phyloP scores from a whole-genome alignment of 2,888 invertebrate genomes.

The Xestia ashworthii region DNA sequence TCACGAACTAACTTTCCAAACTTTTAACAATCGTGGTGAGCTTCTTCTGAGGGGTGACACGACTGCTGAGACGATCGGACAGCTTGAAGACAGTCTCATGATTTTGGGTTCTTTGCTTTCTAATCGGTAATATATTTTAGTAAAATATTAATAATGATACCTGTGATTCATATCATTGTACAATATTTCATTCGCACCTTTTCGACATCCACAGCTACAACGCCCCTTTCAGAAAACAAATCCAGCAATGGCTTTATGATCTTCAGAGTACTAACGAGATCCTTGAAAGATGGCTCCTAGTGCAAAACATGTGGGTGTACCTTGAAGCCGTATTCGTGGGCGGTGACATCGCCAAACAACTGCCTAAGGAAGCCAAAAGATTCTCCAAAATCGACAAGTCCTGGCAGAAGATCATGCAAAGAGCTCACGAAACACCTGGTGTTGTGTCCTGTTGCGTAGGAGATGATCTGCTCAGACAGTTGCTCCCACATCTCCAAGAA shows the following conservation, averaged over 20 bases:
- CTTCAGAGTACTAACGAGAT: conserved; percentile 99
- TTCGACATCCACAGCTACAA: conserved; percentile 93
- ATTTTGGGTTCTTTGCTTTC: conserved; percentile 97
- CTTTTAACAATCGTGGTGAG: conserved; percentile 98
- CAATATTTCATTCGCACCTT: neutral
- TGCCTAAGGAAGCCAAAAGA: conserved; percentile 98
- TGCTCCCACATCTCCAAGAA: conserved; percentile 98
- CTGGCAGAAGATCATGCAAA: conserved; percentile 99
- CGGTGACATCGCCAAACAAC: conserved; percentile 99
- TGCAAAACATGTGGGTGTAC: conserved; percentile 99
- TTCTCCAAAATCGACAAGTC: conserved; percentile 99
- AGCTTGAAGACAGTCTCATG: conserved; percentile 99
- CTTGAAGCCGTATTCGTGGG: conserved; percentile 99
- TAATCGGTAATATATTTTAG: conserved; percentile 92
- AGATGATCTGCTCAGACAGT: conserved; percentile 97
- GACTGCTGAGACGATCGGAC: conserved; percentile 98
- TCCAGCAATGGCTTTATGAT: conserved; percentile 98
- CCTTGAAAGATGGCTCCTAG: conserved; percentile 98
- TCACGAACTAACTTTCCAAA: conserved; percentile 97
- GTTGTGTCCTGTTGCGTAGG: conserved; percentile 99
- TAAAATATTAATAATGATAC: neutral
- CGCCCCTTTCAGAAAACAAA: conserved; percentile 98
- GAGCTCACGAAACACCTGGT: conserved; percentile 98
- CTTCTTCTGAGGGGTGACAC: conserved; percentile 97
- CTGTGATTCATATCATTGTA: neutral